Evolutionary conservation across 2,888 invertebrate genomes (phyloP), one percentile per base, ranked within the genome.

Genomic region (Eurois occulta): DNA sequence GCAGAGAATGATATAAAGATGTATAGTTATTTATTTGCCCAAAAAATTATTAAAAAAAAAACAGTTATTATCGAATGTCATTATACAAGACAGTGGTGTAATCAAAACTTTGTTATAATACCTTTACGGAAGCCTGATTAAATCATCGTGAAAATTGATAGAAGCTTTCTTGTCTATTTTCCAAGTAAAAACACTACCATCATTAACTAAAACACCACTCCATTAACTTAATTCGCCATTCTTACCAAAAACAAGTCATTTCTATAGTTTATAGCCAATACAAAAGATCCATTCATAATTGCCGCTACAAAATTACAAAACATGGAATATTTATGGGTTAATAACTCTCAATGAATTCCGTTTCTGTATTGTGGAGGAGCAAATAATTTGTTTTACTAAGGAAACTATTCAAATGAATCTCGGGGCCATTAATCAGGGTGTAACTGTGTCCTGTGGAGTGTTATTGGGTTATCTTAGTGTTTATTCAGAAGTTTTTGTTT

Each of bases 381-480:
- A 81, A 87, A 87, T 85, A 74, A 85, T 85, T 87, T 87, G 87
- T 85, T 81, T 35, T 76, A 75, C 62, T 74, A 75, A 80, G 81
- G 88, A 88, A 88, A 89, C 88, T 89, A 88, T 88, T 88, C 88
- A 83, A 85, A 86, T 89, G 83, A 87, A 89, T 88, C 85, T 85
- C 75, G 38, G 16, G 32, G 52, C 76, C 80, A 87, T 88, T 89
- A 84, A 81, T 89, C 76, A 77, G 75, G 46, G 66, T 73, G 58
- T 79, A 82, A 82, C 77, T 46, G 58, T 73, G 78, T 55, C 58
- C 75, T 79, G 75, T 60, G 64, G 75, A 70, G 71, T 64, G 64
- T 43, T 82, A 55, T 78, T 65, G 81, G 58, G 72, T 66, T 84
- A 80, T 79, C 46, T 77, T 43, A 41, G 35, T 48, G 68, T 60